Evolutionary conservation across 2,888 invertebrate species (phyloP).

Genomic region (Calephelis perditalis): DNA sequence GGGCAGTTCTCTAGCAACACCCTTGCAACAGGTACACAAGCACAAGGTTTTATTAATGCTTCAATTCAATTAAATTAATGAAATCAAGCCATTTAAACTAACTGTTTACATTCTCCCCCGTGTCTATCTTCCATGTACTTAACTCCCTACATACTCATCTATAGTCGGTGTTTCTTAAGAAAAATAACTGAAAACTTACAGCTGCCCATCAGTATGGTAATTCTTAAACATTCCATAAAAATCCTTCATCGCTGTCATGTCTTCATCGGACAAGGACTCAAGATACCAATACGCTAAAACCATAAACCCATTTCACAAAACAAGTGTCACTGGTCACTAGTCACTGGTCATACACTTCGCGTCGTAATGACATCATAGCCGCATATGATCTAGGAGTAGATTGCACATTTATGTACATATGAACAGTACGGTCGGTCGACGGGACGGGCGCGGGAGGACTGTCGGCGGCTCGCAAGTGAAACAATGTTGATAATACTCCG

Average conservation of each 20-base stretch:
- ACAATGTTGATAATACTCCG: constrained; percentile 61
- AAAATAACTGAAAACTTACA: constrained; percentile 47
- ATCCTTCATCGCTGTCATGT: constrained; percentile 65
- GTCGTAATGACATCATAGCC: constrained; percentile 20
- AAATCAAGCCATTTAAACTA: too few species aligned
- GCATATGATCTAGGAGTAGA: constrained; percentile 19
- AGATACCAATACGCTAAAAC: constrained; percentile 30
- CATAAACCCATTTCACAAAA: constrained; percentile 28
- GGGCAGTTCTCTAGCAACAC: too few species aligned
- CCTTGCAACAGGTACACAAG: too few species aligned
- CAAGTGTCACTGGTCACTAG: not conserved
- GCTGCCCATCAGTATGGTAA: constrained; percentile 65
- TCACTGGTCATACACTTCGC: not conserved
- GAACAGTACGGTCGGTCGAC: constrained; percentile 44
- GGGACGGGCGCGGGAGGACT: constrained; percentile 52
- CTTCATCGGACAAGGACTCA: constrained; percentile 55
- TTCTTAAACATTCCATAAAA: constrained; percentile 53
- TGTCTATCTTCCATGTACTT: too few species aligned
- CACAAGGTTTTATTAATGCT: too few species aligned
- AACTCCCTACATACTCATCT: too few species aligned
- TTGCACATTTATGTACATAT: constrained; percentile 23
- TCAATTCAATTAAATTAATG: too few species aligned
- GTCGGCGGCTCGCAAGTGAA: constrained; percentile 51
- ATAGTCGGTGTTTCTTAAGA: too few species aligned
- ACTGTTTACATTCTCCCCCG: too few species aligned